Conservation (phyloP, 2,113 vertebrate species). For the Ivindomyrus marchei region DNA sequence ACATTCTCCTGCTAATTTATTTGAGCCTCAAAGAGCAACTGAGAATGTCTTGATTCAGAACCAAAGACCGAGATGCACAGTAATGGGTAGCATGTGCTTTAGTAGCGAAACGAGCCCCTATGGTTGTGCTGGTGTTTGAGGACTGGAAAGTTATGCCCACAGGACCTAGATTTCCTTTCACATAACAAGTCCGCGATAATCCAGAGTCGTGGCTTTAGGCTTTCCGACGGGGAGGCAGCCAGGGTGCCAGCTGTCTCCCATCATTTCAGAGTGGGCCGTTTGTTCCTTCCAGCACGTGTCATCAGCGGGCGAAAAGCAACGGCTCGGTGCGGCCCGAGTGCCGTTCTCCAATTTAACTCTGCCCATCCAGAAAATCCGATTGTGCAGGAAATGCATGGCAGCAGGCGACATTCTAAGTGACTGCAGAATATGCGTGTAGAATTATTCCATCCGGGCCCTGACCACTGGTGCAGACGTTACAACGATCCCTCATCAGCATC, state of each 20-base stretch:
- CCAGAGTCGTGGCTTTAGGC: background rate
- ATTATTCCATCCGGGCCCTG: background rate
- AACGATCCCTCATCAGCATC: background rate
- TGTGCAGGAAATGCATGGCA: slow-evolving; percentile 25
- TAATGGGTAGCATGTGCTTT: slow-evolving; percentile 28
- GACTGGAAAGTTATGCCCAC: slow-evolving; percentile 19
- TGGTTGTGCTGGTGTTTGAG: slow-evolving; percentile 39
- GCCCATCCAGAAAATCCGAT: slow-evolving; percentile 24
- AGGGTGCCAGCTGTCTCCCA: slow-evolving; percentile 44
- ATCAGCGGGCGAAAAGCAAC: slow-evolving; percentile 33
- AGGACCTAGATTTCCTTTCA: slow-evolving; percentile 13
- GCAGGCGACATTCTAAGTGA: slow-evolving; percentile 21
- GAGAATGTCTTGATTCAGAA: slow-evolving; percentile 39
- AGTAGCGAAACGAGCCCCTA: slow-evolving; percentile 27
- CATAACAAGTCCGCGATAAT: background rate
- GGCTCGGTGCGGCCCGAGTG: background rate
- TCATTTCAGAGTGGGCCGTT: slow-evolving; percentile 32
- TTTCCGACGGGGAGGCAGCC: slow-evolving; percentile 24
- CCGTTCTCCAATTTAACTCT: slow-evolving; percentile 1
- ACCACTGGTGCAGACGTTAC: slow-evolving; percentile 21
- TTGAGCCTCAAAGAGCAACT: slow-evolving; percentile 40
- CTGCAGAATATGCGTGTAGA: background rate
- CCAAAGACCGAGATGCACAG: slow-evolving; percentile 39
- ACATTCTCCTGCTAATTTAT: slow-evolving; percentile 48
- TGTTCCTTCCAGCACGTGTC: slow-evolving; percentile 38